A percentile compares a stretch with the other conserved stretches of the same genome.
These are phyloP conservation scores for Pseudochromis fuscus DNA, from an alignment of 2,797 vertebrate genomes.

Conservation along the genomic window DNA sequence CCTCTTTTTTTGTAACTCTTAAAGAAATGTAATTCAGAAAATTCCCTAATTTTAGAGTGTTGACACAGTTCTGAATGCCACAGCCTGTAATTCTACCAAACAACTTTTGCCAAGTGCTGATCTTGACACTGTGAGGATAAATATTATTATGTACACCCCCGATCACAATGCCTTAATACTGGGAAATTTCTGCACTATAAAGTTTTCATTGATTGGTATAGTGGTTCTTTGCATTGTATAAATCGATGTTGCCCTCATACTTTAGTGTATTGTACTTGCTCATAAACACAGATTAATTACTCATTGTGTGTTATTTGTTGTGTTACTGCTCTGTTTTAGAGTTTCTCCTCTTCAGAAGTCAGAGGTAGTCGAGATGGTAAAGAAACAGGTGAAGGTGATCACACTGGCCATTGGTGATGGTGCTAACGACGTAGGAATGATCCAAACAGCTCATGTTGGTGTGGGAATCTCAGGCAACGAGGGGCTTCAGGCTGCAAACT, in stretches of 20 bases:
- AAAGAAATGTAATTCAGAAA: conserved; percentile 20
- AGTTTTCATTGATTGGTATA: conserved; percentile 3
- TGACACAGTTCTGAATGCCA: conserved; percentile 30
- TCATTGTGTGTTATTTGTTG: not conserved
- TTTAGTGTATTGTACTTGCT: not conserved
- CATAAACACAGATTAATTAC: not conserved
- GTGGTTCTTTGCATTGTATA: not conserved
- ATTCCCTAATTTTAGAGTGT: conserved; percentile 34
- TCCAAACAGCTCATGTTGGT: conserved; percentile 97
- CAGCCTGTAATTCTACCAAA: too few relatives aligned
- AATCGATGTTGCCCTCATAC: not conserved
- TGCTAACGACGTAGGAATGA: conserved; percentile 99
- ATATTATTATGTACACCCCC: conserved; percentile 45
- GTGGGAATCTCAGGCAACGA: conserved; percentile 99
- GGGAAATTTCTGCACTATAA: conserved; percentile 16
- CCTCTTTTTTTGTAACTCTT: not conserved
- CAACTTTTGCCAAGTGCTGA: conserved; percentile 36
- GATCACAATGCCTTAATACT: conserved; percentile 8
- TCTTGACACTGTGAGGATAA: conserved; percentile 30
- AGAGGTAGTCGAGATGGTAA: conserved; percentile 99
- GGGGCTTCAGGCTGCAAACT: conserved; percentile 97
- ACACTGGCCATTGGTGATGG: conserved; percentile 97
- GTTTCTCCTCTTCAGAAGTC: conserved; percentile 99
- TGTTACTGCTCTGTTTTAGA: conserved; percentile 76
- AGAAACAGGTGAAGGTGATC: conserved; percentile 97